phyloP scores from a whole-genome alignment of 2,113 vertebrate genomes.

The Chaetura pelagica region DNA sequence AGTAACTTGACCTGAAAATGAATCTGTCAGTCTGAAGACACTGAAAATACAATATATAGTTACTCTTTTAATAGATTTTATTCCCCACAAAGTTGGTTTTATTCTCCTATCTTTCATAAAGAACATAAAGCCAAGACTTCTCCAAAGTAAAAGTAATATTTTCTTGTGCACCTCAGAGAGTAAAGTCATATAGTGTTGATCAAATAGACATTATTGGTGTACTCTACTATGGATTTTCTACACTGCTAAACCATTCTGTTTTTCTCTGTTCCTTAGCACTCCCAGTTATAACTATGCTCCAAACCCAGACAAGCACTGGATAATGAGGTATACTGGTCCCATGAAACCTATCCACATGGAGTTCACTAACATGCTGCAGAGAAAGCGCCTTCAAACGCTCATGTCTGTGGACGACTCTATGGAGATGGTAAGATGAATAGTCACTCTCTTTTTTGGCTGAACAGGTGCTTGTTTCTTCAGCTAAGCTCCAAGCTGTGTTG shows the following conservation, averaged over 20 bases:
- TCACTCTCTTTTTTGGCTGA: background rate
- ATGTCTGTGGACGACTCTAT: slow-evolving; percentile 96
- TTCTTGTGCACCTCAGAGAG: background rate
- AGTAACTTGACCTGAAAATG: background rate
- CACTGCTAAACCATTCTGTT: background rate
- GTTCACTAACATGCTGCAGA: slow-evolving; percentile 96
- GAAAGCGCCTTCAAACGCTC: slow-evolving; percentile 92
- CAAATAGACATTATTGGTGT: background rate
- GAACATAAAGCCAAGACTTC: background rate
- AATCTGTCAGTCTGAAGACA: background rate
- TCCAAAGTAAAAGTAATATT: background rate
- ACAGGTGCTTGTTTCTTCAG: background rate
- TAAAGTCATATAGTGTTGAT: background rate
- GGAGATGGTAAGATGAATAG: slow-evolving; percentile 82
- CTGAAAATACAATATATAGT: background rate
- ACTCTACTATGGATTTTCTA: background rate
- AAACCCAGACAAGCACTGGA: slow-evolving; percentile 97
- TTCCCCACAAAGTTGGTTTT: background rate
- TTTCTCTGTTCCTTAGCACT: slow-evolving; percentile 79
- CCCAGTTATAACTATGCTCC: slow-evolving; percentile 97
- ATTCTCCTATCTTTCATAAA: background rate
- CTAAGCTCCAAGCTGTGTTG: background rate
- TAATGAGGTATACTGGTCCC: slow-evolving; percentile 95
- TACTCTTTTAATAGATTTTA: background rate
- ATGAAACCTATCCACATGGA: slow-evolving; percentile 99